phyloP scores from a whole-genome alignment of 2,888 invertebrate species.

The Nymphalis c-album region DNA sequence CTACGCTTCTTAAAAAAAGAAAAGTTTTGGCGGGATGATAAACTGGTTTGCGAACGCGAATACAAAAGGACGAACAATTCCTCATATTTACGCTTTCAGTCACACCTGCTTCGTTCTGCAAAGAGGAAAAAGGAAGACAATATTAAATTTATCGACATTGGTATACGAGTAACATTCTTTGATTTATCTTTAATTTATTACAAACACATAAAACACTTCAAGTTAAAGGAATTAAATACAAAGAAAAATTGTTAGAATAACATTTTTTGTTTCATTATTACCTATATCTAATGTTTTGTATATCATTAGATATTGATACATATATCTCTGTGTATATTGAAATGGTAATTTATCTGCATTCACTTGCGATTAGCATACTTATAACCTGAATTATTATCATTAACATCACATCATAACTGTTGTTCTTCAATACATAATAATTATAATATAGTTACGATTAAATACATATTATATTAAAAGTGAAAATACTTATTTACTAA shows the following conservation, averaged over 20 bases:
- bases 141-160: constrained; percentile 10
- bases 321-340: neutral
- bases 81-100: constrained; percentile 52
- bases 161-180: constrained; percentile 8
- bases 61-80: constrained; percentile 49
- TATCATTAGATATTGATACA: neutral
- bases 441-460: constrained; percentile 1
- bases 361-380: neutral
- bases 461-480: too few relatives aligned
- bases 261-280: neutral
- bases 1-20: constrained; percentile 63
- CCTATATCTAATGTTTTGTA: neutral
- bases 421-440: neutral
- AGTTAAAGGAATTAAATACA: constrained; percentile 3
- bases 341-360: neutral
- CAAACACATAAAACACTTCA: constrained; percentile 12
- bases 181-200: constrained; percentile 20
- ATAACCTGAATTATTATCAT: neutral
- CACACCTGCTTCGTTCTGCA: constrained; percentile 29
- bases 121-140: constrained; percentile 42
- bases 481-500: neutral
- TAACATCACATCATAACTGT: neutral
- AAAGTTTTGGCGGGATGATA: constrained; percentile 65
- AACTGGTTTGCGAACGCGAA: constrained; percentile 68
- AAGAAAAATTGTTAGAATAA: neutral